Evolutionary conservation across 2,888 invertebrate species (phyloP).

Genomic region (Pheosia tremula): DNA sequence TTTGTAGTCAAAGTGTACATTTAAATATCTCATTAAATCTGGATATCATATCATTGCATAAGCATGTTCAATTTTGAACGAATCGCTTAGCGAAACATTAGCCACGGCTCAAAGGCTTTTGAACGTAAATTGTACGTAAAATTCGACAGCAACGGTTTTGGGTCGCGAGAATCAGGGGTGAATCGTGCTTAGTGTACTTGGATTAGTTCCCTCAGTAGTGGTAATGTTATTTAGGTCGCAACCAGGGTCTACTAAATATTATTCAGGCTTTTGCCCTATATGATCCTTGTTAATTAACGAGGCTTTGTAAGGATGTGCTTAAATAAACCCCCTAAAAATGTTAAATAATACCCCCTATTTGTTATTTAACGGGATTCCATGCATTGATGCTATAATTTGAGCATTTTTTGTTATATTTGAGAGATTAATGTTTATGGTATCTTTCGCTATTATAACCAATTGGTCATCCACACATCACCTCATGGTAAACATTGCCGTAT

Average conservation of each 20-base stretch:
- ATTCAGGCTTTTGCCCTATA: slow-evolving; percentile 26
- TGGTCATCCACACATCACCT: no score
- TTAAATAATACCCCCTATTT: slow-evolving; percentile 6
- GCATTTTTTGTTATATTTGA: background rate
- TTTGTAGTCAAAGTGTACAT: background rate
- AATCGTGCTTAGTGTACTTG: slow-evolving; percentile 51
- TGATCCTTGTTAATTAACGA: slow-evolving; percentile 28
- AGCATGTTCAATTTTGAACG: slow-evolving; percentile 53
- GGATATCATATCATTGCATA: slow-evolving; percentile 36
- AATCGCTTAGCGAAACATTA: slow-evolving; percentile 80
- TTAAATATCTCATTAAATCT: background rate
- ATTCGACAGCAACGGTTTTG: slow-evolving; percentile 71
- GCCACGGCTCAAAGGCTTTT: slow-evolving; percentile 76
- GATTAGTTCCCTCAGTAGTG: slow-evolving; percentile 47
- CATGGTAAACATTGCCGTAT: no score
- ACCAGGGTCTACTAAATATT: slow-evolving; percentile 27
- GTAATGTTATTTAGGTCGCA: slow-evolving; percentile 34
- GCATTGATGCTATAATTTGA: background rate
- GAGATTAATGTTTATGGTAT: background rate
- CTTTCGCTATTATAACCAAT: no score
- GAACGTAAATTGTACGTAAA: slow-evolving; percentile 79
- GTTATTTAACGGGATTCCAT: background rate
- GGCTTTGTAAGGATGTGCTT: slow-evolving; percentile 20
- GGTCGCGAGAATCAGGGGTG: slow-evolving; percentile 57
- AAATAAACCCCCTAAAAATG: no score